Base-by-base conservation (phyloP, 2,888 invertebrate genomes). In the Polydesmus complanatus region DNA sequence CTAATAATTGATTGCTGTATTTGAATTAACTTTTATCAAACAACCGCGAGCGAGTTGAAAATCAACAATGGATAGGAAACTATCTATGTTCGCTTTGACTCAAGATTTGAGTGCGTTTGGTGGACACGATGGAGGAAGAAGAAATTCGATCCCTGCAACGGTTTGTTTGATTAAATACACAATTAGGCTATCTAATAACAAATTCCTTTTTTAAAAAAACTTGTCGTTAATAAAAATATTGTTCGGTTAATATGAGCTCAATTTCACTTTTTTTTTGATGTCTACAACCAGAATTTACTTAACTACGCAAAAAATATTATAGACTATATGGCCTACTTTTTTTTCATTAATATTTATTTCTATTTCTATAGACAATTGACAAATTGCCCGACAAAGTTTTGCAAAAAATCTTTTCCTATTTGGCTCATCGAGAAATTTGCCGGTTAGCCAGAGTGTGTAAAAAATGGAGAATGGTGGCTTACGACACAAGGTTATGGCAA, bases 371-470 rank as follows among this genome's bases (percentile, higher is more conserved):
- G 92, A 93, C 92, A 3, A 91, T 94, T 72, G 93, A 93, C 74
- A 93, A 95, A 74, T 80, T 98, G 48, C 97, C 98, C 14, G 97
- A 98, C 75, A 97, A 96, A 77, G 89, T 97, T 27, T 78, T 99
- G 49, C 78, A 95, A 65, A 86, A 90, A 71, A 88, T 95, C 71
- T 98, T 98, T 78, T 87, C 89, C 53, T 98, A 94, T 75, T 78
- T 98, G 65, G 82, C 86, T 27, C 96, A 97, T 73, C 83, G 87
- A 62, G 94, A 97, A 78, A 89, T 97, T 73, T 90, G 92, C 74
- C 85, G 86, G 27, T 83, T 96, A 79, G 95, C 97, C 0, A 82
- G 86, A 65, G 91, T 97, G 1, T 96, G 96, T 78, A 89, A 88
- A 72, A 86, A 92, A 75, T 99, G 98, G 98, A 83, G 96, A 14